A percentile compares a stretch with the other conserved stretches of the same genome.
phyloP scores from a whole-genome alignment of 1,140 invertebrate species.

The Zaprionus tsacasi region DNA sequence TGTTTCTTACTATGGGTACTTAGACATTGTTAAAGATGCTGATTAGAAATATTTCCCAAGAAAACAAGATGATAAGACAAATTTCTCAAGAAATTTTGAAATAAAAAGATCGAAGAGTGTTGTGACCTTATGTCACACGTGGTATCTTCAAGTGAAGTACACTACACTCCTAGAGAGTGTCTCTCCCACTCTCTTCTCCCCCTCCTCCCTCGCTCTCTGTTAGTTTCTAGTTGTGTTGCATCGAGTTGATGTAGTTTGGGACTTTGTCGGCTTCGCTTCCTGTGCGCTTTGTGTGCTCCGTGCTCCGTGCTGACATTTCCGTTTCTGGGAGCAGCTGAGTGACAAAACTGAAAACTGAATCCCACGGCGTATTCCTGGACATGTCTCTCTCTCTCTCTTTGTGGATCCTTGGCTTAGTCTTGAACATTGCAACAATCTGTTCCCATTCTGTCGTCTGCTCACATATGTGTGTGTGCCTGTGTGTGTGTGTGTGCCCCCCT shows the following conservation, averaged over 20 bases:
- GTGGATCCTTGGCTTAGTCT: slow-evolving; percentile 4
- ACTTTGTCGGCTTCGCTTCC: slow-evolving; percentile 52
- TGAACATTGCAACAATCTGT: slow-evolving; percentile 24
- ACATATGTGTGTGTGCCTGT: slow-evolving; percentile 2
- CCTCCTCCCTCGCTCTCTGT: neutral
- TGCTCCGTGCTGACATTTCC: slow-evolving; percentile 24
- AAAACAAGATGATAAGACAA: neutral
- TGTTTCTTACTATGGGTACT: no score
- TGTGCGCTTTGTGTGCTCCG: slow-evolving; percentile 16
- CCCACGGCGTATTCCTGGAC: slow-evolving; percentile 1
- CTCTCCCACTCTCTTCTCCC: neutral
- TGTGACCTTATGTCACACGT: neutral
- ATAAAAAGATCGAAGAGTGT: neutral
- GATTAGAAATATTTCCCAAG: no score
- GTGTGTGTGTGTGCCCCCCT: neutral
- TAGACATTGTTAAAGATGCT: no score
- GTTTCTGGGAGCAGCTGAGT: slow-evolving; percentile 1
- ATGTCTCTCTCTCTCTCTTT: neutral
- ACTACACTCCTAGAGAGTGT: neutral
- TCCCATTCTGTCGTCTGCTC: slow-evolving; percentile 34
- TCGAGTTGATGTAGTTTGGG: slow-evolving; percentile 21
- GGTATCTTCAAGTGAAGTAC: neutral
- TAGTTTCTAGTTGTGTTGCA: slow-evolving; percentile 14
- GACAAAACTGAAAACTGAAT: slow-evolving; percentile 2
- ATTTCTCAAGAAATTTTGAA: neutral